These are phyloP conservation scores for Cyprinodon brontotheroides DNA, from an alignment of 2,113 vertebrate genomes.

Conservation along the genomic window DNA sequence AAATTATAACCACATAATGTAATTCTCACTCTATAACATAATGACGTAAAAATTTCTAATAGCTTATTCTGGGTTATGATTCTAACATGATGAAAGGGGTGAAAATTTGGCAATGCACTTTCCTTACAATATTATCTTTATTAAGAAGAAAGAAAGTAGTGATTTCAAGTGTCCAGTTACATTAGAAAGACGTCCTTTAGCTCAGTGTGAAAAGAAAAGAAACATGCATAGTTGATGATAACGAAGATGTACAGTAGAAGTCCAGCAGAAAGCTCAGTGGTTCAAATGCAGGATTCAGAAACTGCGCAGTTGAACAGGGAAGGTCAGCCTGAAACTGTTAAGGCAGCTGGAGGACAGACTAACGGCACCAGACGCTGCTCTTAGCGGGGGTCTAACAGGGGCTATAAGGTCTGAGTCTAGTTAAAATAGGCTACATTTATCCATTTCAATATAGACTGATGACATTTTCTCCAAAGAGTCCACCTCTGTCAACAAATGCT, in stretches of 20 bases:
- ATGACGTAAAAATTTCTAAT: not conserved
- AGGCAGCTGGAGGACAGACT: not conserved
- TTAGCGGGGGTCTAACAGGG: not conserved
- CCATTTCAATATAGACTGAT: not conserved
- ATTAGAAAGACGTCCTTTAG: not conserved
- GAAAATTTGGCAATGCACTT: not conserved
- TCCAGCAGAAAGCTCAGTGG: not conserved
- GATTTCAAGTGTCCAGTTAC: not conserved
- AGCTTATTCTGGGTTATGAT: not conserved
- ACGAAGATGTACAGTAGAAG: not conserved
- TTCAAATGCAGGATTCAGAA: not conserved
- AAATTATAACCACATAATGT: too few species aligned
- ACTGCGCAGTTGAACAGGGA: not conserved
- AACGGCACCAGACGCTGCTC: not conserved
- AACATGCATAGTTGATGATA: not conserved
- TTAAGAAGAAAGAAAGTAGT: not conserved
- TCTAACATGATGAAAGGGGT: not conserved
- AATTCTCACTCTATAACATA: too few species aligned
- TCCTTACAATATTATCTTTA: not conserved
- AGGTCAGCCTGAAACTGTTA: not conserved
- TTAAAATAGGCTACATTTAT: not conserved
- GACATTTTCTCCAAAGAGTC: not conserved
- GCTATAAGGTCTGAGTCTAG: not conserved
- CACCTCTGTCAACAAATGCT: too few species aligned
- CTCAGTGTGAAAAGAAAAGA: not conserved